Conservation (phyloP, 2,888 invertebrate genomes). For the Dryomyza anilis region DNA sequence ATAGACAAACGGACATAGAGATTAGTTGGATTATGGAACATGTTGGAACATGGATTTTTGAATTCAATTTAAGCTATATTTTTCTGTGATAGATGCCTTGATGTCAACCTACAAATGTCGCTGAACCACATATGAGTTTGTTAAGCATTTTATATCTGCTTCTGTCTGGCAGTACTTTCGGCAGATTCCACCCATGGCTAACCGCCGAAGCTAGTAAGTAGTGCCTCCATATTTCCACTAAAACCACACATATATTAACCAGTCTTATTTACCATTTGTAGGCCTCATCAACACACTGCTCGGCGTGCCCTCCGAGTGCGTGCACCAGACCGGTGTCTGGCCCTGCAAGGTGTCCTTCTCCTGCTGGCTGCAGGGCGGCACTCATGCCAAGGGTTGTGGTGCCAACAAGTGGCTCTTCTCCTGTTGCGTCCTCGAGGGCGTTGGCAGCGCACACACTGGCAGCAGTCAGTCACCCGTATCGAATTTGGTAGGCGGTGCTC, state of each 20-base stretch:
- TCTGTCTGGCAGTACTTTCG: neutral
- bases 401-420: constrained; percentile 73
- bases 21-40: too few species aligned
- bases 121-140: constrained; percentile 1
- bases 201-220: constrained; percentile 32
- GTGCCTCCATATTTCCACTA: neutral
- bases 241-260: neutral
- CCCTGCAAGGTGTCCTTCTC: constrained; percentile 74
- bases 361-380: constrained; percentile 78
- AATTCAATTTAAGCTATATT: too few species aligned
- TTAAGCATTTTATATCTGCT: neutral
- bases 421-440: constrained; percentile 66
- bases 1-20: too few species aligned
- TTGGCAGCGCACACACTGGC: constrained; percentile 19
- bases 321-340: constrained; percentile 65
- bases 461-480: constrained; percentile 42
- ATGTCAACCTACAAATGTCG: neutral
- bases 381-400: constrained; percentile 70
- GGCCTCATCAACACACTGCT: constrained; percentile 57
- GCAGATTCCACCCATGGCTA: neutral
- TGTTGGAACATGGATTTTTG: too few species aligned
- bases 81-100: too few species aligned
- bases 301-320: constrained; percentile 58
- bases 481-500: constrained; percentile 43
- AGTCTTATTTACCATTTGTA: constrained; percentile 27